A percentile compares a stretch with the other conserved stretches of the same genome.
These are phyloP conservation scores for Priocnemis perturbator DNA, from an alignment of 2,888 invertebrate species.

Conservation along the genomic window DNA sequence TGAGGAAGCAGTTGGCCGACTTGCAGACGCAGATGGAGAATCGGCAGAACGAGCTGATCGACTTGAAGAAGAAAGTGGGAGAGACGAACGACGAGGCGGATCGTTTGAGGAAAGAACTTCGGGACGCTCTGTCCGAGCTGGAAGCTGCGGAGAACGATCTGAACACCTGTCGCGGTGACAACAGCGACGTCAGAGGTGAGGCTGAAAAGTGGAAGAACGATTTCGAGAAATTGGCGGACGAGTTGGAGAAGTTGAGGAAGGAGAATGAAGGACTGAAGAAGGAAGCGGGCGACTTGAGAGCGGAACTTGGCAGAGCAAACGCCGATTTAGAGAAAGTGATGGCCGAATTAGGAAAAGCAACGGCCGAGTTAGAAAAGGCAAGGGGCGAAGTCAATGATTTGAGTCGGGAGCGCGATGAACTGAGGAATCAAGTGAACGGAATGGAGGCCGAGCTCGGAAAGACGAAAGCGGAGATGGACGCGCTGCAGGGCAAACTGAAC, in stretches of 20 bases:
- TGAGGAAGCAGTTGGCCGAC: slow-evolving; percentile 26
- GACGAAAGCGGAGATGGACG: slow-evolving; percentile 15
- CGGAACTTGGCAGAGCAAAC: slow-evolving; percentile 30
- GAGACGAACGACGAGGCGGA: too few relatives aligned
- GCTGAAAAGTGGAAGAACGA: slow-evolving; percentile 34
- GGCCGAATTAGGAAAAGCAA: slow-evolving; percentile 28
- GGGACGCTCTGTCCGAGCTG: too few relatives aligned
- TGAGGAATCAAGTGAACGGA: slow-evolving; percentile 39
- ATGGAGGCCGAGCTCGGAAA: slow-evolving; percentile 39
- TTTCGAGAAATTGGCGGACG: slow-evolving; percentile 28
- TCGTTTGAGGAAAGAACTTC: too few relatives aligned
- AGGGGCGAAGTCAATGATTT: slow-evolving; percentile 13
- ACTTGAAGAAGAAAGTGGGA: too few relatives aligned
- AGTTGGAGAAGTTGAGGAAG: slow-evolving; percentile 27
- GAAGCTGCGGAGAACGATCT: slow-evolving; percentile 35
- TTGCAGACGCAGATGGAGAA: slow-evolving; percentile 17
- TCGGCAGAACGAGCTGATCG: slow-evolving; percentile 20
- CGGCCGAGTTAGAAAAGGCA: slow-evolving; percentile 30
- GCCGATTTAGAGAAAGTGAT: slow-evolving; percentile 28
- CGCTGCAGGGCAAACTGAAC: slow-evolving; percentile 8
- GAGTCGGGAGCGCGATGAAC: background rate
- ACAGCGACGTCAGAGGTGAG: slow-evolving; percentile 35
- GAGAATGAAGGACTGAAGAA: slow-evolving; percentile 36
- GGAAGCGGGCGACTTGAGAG: slow-evolving; percentile 11
- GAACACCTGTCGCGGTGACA: slow-evolving; percentile 34